Percentiles rank a stretch among this genome's conserved stretches.
These are phyloP conservation scores for Halcyon malimbica DNA, from an alignment of 2,113 vertebrate species.

Conservation along the genomic window DNA sequence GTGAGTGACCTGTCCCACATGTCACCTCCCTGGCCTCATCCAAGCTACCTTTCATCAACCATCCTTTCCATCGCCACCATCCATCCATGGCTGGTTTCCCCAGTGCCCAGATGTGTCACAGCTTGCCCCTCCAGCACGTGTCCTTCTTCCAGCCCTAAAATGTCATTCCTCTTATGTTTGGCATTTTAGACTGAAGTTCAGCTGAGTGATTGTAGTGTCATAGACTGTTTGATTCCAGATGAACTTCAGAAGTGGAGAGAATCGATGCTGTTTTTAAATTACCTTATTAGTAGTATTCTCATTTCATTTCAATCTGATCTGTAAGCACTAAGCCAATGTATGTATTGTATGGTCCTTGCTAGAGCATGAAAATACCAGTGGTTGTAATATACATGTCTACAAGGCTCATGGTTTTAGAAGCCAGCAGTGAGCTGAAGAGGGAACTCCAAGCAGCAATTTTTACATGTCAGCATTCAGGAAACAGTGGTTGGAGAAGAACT, in stretches of 20 bases:
- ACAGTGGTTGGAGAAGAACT: background rate
- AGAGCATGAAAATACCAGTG: background rate
- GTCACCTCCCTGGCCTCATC: background rate
- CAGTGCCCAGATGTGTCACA: accelerated
- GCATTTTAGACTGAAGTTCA: background rate
- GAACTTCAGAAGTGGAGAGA: background rate
- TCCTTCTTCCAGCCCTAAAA: background rate
- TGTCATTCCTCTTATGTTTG: background rate
- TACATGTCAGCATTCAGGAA: background rate
- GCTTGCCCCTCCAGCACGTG: background rate
- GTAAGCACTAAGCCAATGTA: background rate
- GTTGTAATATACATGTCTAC: background rate
- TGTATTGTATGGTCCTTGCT: background rate
- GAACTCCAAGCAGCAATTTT: background rate
- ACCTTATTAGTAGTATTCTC: background rate
- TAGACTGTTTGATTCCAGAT: background rate
- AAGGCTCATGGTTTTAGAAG: background rate
- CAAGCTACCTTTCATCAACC: background rate
- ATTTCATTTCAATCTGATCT: background rate
- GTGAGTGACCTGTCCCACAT: conserved; percentile 77
- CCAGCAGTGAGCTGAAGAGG: background rate
- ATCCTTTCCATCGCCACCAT: background rate
- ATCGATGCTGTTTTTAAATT: background rate
- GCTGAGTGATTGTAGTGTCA: background rate
- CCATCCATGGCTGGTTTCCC: background rate